Conservation (phyloP, 2,113 vertebrate species). For the Cyprinodon tularosa region DNA sequence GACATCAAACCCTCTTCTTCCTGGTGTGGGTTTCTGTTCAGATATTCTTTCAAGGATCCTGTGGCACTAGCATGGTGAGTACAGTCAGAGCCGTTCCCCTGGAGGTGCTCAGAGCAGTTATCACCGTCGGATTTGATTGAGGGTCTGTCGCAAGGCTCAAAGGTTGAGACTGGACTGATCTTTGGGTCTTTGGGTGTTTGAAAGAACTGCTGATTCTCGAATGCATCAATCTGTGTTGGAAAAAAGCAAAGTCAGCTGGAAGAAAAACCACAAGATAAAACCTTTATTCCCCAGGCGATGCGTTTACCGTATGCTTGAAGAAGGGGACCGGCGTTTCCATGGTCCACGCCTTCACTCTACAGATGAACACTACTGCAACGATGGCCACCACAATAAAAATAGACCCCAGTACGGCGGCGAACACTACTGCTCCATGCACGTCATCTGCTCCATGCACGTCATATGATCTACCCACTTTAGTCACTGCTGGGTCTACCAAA, state of each 20-base stretch:
- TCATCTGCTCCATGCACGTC: too few relatives aligned
- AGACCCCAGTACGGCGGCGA: rapidly evolving
- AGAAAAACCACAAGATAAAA: neutral
- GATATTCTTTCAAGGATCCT: rapidly evolving
- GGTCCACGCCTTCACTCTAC: neutral
- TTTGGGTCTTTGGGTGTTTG: rapidly evolving
- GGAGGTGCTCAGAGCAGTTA: neutral
- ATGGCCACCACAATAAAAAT: rapidly evolving
- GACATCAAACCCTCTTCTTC: neutral
- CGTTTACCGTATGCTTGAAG: conserved; percentile 14
- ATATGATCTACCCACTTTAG: too few relatives aligned
- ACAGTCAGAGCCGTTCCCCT: rapidly evolving
- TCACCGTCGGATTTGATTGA: neutral
- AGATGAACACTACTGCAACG: neutral
- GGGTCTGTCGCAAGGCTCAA: neutral
- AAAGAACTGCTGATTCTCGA: rapidly evolving
- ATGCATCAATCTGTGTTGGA: neutral
- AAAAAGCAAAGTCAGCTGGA: neutral
- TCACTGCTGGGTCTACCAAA: too few relatives aligned
- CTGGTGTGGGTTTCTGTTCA: neutral
- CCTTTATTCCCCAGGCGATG: neutral
- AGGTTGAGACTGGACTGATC: rapidly evolving
- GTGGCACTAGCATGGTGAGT: rapidly evolving
- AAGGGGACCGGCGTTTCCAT: rapidly evolving
- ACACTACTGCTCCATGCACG: rapidly evolving